Percentiles rank a stretch among this genome's conserved stretches.
These are phyloP conservation scores for Diadumene lineata DNA, from an alignment of 92 coral and sea anemone species.

Conservation along the genomic window DNA sequence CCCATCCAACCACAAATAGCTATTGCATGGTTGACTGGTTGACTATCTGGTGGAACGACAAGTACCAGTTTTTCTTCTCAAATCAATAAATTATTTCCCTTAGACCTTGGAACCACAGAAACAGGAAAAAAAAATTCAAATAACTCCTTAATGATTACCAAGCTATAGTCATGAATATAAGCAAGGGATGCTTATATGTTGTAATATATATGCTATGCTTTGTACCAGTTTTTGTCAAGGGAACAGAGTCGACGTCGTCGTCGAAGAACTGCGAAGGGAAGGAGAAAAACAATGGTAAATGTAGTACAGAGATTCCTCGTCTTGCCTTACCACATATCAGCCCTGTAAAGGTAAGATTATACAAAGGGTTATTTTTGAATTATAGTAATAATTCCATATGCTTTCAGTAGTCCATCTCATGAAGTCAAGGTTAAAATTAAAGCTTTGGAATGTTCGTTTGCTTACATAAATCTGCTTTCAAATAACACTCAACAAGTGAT, in stretches of 20 bases:
- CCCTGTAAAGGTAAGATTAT: slow-evolving; percentile 17
- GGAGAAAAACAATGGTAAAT: background rate
- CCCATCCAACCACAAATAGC: slow-evolving; percentile 3
- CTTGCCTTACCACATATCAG: slow-evolving; percentile 18
- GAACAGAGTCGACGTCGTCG: background rate
- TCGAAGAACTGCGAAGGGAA: background rate
- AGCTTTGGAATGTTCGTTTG: no score
- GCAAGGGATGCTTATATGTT: background rate
- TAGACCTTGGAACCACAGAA: slow-evolving; percentile 17
- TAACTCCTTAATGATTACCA: background rate
- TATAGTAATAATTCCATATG: no score
- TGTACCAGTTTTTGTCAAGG: background rate
- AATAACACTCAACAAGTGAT: no score
- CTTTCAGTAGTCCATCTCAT: no score
- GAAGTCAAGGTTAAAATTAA: no score
- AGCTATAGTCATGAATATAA: background rate
- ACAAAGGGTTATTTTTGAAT: background rate
- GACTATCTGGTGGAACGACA: slow-evolving; percentile 43
- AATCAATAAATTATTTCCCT: slow-evolving; percentile 53
- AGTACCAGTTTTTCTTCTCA: slow-evolving; percentile 44
- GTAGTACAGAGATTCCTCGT: background rate
- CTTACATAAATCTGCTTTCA: no score
- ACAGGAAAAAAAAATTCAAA: background rate
- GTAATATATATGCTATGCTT: background rate
- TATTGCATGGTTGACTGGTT: slow-evolving; percentile 36